These are phyloP conservation scores for Agrilus cyanescens DNA, from an alignment of 2,888 invertebrate genomes.

Conservation along the genomic window DNA sequence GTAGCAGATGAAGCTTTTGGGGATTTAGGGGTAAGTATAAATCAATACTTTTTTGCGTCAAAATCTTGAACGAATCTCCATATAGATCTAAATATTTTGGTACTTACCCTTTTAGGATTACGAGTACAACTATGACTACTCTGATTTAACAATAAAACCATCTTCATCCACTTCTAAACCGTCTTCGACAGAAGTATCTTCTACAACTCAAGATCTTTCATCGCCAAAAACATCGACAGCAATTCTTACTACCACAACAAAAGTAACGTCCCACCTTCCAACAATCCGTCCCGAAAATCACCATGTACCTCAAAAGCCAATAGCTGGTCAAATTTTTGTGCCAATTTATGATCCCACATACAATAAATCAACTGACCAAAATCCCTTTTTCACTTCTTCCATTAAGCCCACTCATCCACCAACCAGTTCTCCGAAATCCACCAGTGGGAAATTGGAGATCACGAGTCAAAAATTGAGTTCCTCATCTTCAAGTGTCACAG, in stretches of 20 bases:
- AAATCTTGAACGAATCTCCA: neutral
- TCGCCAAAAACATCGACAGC: constrained; percentile 5
- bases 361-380: no score
- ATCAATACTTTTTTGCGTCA: neutral
- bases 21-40: constrained; percentile 45
- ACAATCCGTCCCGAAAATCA: no score
- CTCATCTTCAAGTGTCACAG: no score
- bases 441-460: neutral
- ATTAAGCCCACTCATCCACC: neutral
- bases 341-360: no score
- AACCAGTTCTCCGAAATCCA: neutral
- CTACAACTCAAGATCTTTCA: constrained; percentile 7
- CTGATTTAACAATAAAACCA: constrained; percentile 60
- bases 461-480: no score
- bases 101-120: constrained; percentile 46
- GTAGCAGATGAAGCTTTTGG: constrained; percentile 46
- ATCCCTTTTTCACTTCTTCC: no score
- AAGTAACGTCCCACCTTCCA: constrained; percentile 1
- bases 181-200: constrained; percentile 12
- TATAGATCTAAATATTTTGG: no score
- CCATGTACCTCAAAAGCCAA: no score
- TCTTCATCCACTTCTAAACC: constrained; percentile 17
- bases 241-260: constrained; percentile 6
- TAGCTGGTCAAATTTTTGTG: no score
- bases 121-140: constrained; percentile 62